phyloP scores from a whole-genome alignment of 2,797 vertebrate species.

The Allobates femoralis region DNA sequence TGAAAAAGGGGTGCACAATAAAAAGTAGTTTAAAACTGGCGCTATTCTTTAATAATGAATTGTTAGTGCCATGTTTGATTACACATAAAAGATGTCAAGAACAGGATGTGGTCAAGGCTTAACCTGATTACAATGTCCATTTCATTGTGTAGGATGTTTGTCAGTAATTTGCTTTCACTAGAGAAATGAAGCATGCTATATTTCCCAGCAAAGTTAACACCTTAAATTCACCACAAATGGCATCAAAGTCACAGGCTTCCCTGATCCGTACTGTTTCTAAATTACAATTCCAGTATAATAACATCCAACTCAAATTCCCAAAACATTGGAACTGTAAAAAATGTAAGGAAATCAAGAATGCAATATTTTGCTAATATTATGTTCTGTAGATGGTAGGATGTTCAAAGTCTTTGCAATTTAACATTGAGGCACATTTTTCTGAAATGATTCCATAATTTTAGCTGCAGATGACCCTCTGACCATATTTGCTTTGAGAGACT shows the following conservation, averaged over 20 bases:
- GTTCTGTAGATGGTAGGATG: background rate
- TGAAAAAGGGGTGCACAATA: too few relatives aligned
- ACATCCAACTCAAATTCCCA: background rate
- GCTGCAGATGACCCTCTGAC: background rate
- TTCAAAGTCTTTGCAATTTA: background rate
- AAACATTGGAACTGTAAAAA: too few relatives aligned
- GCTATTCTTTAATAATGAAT: background rate
- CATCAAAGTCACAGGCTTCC: conserved; percentile 14
- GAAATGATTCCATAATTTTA: too few relatives aligned
- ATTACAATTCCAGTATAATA: background rate
- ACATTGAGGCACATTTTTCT: background rate
- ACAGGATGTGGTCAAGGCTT: conserved; percentile 45
- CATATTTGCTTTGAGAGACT: too few relatives aligned
- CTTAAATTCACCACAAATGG: conserved; percentile 1
- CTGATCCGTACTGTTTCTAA: background rate
- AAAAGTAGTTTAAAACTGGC: background rate
- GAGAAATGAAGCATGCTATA: background rate
- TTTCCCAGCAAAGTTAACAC: background rate
- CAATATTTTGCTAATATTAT: background rate
- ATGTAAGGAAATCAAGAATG: background rate
- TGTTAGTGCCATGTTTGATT: background rate
- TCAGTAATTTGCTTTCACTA: conserved; percentile 6
- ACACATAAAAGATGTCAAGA: background rate
- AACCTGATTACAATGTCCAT: conserved; percentile 19
- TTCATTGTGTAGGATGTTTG: conserved; percentile 15